Conservation (phyloP, 2,113 vertebrate species). For the Corvus hawaiiensis region DNA sequence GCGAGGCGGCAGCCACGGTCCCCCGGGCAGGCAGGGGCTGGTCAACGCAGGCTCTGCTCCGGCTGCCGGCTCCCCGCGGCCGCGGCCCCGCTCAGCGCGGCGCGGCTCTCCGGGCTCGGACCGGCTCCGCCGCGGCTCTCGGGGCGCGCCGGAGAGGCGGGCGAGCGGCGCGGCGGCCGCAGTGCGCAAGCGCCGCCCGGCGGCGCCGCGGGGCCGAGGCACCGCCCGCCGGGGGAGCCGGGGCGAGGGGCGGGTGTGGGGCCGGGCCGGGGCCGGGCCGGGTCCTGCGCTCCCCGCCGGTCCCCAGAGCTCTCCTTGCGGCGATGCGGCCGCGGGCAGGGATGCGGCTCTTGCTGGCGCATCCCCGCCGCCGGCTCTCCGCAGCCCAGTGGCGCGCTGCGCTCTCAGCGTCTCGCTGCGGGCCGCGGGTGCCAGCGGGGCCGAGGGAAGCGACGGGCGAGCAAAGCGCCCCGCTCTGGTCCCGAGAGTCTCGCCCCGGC, state of each 20-base stretch:
- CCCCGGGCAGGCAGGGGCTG: not conserved
- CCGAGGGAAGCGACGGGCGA: not conserved
- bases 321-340: too few relatives aligned
- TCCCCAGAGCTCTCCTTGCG: too few relatives aligned
- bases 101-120: not conserved
- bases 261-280: too few relatives aligned
- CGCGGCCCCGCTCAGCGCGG: conserved; percentile 5
- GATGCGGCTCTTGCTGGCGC: too few relatives aligned
- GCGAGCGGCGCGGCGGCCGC: not conserved
- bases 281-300: too few relatives aligned
- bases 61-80: conserved; percentile 60
- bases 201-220: not conserved
- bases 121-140: not conserved
- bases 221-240: not conserved
- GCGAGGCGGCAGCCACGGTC: not conserved
- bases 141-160: not conserved
- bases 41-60: not conserved
- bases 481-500: too few relatives aligned
- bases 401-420: not conserved
- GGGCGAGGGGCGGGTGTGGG: too few relatives aligned
- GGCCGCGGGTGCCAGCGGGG: not conserved
- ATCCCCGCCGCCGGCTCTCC: not conserved
- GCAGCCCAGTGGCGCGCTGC: too few relatives aligned
- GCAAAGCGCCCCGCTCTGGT: not conserved
- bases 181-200: conserved; percentile 27